phyloP scores from a whole-genome alignment of 2,888 invertebrate species.

The Hirtodrosophila cameraria region DNA sequence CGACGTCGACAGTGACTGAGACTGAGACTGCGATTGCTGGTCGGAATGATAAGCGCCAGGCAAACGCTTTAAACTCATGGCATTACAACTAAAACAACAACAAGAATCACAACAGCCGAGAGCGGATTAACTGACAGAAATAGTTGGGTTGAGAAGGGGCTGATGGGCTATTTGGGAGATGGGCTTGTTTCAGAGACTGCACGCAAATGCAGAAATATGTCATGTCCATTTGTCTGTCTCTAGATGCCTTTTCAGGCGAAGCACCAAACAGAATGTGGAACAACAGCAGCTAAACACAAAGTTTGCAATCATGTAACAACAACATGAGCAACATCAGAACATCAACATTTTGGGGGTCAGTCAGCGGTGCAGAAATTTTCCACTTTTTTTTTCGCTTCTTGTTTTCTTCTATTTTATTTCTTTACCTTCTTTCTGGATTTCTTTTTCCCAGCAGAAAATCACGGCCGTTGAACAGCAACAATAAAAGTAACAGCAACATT shows the following conservation, averaged over 20 bases:
- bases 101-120: slow-evolving; percentile 21
- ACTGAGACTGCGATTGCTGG: slow-evolving; percentile 29
- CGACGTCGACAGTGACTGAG: slow-evolving; percentile 8
- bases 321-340: slow-evolving; percentile 4
- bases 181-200: not conserved
- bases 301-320: slow-evolving; percentile 7
- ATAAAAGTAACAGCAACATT: slow-evolving; percentile 19
- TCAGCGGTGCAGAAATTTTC: slow-evolving; percentile 20
- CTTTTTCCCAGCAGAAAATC: slow-evolving; percentile 22
- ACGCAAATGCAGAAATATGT: slow-evolving; percentile 39
- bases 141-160: not conserved
- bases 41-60: slow-evolving; percentile 63
- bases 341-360: slow-evolving; percentile 23
- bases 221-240: slow-evolving; percentile 21
- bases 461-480: slow-evolving; percentile 32
- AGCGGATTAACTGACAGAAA: slow-evolving; percentile 44
- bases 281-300: slow-evolving; percentile 3
- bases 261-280: slow-evolving; percentile 9
- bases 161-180: no score
- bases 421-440: slow-evolving; percentile 8
- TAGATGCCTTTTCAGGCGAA: slow-evolving; percentile 9
- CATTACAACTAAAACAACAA: slow-evolving; percentile 56
- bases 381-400: not conserved
- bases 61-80: slow-evolving; percentile 62
- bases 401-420: not conserved